Evolutionary conservation across 1,140 invertebrate species (phyloP).

Genomic region (Trachelipus rathkii): DNA sequence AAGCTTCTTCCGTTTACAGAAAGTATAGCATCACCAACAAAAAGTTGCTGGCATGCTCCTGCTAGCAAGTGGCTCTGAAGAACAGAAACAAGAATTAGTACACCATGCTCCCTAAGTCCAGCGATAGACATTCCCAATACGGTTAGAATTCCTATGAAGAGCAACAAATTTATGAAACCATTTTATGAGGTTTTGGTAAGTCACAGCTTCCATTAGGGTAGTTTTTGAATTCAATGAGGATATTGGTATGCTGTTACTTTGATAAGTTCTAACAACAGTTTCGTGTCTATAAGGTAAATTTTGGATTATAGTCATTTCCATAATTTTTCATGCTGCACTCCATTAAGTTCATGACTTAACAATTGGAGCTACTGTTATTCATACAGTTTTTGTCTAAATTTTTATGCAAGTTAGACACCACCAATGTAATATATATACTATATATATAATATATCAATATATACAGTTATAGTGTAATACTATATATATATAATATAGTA

Average conservation of each 20-base stretch:
- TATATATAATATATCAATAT: too few relatives aligned
- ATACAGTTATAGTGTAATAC: too few relatives aligned
- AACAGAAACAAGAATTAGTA: constrained; percentile 80
- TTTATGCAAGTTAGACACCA: too few relatives aligned
- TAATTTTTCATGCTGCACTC: constrained; percentile 69
- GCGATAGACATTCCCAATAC: constrained; percentile 75
- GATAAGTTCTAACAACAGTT: constrained; percentile 63
- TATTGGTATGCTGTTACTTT: constrained; percentile 39
- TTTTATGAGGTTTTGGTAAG: constrained; percentile 39
- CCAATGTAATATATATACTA: too few relatives aligned
- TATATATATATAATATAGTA: too few relatives aligned
- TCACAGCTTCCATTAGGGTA: constrained; percentile 31
- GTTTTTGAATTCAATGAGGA: background rate
- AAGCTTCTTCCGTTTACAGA: constrained; percentile 72
- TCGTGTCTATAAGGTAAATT: constrained; percentile 77
- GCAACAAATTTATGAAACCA: constrained; percentile 52
- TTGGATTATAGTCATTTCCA: constrained; percentile 82
- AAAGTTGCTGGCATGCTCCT: constrained; percentile 63
- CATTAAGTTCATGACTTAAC: constrained; percentile 66
- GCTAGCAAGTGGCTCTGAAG: constrained; percentile 72
- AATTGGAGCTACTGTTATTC: constrained; percentile 83
- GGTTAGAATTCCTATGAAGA: constrained; percentile 62
- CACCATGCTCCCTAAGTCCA: constrained; percentile 75
- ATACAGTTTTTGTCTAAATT: too few relatives aligned
- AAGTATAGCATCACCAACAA: constrained; percentile 77